These are phyloP conservation scores for Plotosus lineatus DNA, from an alignment of 2,113 vertebrate species.

Conservation along the genomic window DNA sequence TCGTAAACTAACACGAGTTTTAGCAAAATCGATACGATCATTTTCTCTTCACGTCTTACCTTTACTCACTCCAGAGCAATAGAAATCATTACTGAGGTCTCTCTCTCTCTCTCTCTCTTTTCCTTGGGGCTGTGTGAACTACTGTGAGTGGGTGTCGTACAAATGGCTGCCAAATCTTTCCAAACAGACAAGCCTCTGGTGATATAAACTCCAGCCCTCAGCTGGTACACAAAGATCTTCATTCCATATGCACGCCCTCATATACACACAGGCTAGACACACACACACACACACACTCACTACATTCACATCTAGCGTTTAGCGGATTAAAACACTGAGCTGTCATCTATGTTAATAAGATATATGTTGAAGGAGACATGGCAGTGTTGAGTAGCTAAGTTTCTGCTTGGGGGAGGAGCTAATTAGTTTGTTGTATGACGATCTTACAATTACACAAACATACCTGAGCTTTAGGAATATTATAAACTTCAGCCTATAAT, in stretches of 20 bases:
- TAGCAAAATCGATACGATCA: slow-evolving; percentile 38
- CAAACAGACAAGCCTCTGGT: slow-evolving; percentile 45
- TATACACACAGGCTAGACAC: slow-evolving; percentile 23
- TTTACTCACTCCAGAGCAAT: slow-evolving; percentile 38
- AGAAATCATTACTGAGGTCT: slow-evolving; percentile 35
- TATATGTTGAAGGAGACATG: neutral
- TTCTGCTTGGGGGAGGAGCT: neutral
- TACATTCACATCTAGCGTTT: neutral
- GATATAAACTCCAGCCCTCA: slow-evolving; percentile 33
- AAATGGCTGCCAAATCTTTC: slow-evolving; percentile 49
- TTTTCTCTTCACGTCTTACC: slow-evolving; percentile 34
- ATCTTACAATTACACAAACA: neutral
- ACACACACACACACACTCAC: slow-evolving; percentile 5
- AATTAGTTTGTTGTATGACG: neutral
- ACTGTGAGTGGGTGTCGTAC: slow-evolving; percentile 44
- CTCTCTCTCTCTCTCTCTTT: neutral
- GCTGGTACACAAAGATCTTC: slow-evolving; percentile 10
- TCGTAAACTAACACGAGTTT: slow-evolving; percentile 30
- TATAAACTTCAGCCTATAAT: neutral
- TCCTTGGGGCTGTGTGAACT: slow-evolving; percentile 42
- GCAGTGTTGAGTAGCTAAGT: neutral
- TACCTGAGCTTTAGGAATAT: neutral
- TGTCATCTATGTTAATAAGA: neutral
- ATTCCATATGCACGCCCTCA: slow-evolving; percentile 10
- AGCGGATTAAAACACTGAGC: neutral